Conservation (phyloP, 2,797 vertebrate genomes). For the Diglossa cyanea region DNA sequence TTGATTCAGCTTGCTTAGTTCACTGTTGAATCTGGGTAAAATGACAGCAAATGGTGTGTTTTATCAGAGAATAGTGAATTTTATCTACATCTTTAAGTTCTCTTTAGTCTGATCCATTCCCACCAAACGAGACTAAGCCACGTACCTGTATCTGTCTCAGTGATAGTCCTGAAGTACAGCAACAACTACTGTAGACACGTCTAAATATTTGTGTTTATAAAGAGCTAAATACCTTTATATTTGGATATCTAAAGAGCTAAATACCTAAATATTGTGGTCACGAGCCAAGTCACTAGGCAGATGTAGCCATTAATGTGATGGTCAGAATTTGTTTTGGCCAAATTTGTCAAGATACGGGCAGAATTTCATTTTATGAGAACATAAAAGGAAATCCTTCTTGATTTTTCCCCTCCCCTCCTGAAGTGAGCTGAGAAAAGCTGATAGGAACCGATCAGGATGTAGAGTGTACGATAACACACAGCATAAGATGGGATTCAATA, state of each 20-base stretch:
- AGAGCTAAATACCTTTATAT: background rate
- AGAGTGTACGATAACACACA: background rate
- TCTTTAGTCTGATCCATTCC: background rate
- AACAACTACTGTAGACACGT: background rate
- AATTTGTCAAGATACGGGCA: background rate
- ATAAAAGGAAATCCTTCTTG: background rate
- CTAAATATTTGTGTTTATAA: background rate
- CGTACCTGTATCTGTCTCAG: background rate
- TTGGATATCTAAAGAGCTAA: background rate
- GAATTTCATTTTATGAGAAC: background rate
- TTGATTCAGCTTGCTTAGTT: background rate
- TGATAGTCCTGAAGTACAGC: background rate
- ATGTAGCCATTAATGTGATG: background rate
- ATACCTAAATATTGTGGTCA: background rate
- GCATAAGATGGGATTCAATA: conserved; percentile 24
- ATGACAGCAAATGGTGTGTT: background rate
- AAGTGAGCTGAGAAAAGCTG: conserved; percentile 2
- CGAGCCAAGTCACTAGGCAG: background rate
- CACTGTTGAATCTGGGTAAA: background rate
- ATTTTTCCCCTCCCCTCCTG: background rate
- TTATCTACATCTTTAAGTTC: background rate
- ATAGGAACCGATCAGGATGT: background rate
- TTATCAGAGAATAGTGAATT: background rate
- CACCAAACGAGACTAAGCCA: background rate
- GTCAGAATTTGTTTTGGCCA: background rate